These are phyloP conservation scores for Thripadectes ignobilis DNA, from an alignment of 2,797 vertebrate genomes.

Conservation along the genomic window DNA sequence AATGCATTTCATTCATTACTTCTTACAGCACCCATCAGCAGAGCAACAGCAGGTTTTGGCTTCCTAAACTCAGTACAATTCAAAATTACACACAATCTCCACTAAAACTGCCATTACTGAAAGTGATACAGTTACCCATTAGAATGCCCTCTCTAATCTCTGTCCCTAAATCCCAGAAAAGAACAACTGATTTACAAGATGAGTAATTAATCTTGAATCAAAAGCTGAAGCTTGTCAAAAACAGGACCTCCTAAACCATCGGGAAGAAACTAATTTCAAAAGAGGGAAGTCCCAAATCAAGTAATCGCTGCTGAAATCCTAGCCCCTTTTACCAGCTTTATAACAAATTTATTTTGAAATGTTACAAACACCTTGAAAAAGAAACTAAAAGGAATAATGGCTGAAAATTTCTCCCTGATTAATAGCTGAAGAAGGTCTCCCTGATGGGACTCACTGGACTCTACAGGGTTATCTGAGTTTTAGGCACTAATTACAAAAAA, in stretches of 20 bases:
- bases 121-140: not conserved
- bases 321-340: not conserved
- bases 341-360: not conserved
- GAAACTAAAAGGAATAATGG: not conserved
- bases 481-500: not conserved
- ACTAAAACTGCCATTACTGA: not conserved
- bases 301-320: not conserved
- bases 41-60: slow-evolving; percentile 8
- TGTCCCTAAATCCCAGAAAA: slow-evolving; percentile 7
- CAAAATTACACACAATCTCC: slow-evolving; percentile 1
- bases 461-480: not conserved
- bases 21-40: not conserved
- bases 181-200: slow-evolving; percentile 17
- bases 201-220: slow-evolving; percentile 11
- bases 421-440: not conserved
- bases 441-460: not conserved
- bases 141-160: slow-evolving; percentile 9
- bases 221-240: slow-evolving; percentile 25
- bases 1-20: not conserved
- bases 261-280: not conserved
- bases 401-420: not conserved
- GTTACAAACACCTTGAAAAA: not conserved
- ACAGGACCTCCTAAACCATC: not conserved
- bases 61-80: slow-evolving; percentile 11
- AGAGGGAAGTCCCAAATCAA: not conserved